Conservation (phyloP, 35 echinoderm and acorn worm genomes). For the Acanthaster planci region DNA sequence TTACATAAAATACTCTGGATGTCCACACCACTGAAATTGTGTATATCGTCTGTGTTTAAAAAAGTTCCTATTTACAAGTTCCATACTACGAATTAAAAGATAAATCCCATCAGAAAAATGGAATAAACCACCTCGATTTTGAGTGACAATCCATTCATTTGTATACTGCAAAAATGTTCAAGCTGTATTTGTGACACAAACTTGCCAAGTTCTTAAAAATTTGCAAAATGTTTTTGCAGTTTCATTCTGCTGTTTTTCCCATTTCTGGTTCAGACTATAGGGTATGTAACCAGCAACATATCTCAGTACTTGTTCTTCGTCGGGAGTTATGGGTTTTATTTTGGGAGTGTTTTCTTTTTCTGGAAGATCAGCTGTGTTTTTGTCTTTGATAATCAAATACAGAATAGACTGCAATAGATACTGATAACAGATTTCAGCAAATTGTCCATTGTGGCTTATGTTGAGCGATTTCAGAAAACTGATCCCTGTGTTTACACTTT, state of each 20-base stretch:
- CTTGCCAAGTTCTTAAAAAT: not conserved
- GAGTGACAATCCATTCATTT: constrained; percentile 13
- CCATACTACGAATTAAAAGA: not conserved
- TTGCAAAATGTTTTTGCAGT: not conserved
- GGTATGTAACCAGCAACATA: constrained; percentile 22
- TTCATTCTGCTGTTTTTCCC: not conserved
- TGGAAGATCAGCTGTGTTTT: not conserved
- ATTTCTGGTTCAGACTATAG: not conserved
- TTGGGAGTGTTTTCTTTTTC: not conserved
- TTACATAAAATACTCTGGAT: not conserved
- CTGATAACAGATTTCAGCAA: not conserved
- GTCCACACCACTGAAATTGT: not conserved
- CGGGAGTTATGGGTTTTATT: not conserved
- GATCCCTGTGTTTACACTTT: not conserved
- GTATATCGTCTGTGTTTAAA: not conserved
- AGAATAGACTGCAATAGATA: not conserved
- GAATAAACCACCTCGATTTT: not conserved
- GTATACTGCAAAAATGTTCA: not conserved
- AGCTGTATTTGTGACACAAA: not conserved
- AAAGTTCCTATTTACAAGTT: not conserved
- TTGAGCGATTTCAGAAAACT: not conserved
- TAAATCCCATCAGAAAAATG: not conserved
- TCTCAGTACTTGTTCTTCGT: constrained; percentile 10
- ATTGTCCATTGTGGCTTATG: not conserved
- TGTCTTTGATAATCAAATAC: not conserved